These are phyloP conservation scores for Paratilapia polleni DNA, from an alignment of 2,113 vertebrate genomes.

Conservation along the genomic window DNA sequence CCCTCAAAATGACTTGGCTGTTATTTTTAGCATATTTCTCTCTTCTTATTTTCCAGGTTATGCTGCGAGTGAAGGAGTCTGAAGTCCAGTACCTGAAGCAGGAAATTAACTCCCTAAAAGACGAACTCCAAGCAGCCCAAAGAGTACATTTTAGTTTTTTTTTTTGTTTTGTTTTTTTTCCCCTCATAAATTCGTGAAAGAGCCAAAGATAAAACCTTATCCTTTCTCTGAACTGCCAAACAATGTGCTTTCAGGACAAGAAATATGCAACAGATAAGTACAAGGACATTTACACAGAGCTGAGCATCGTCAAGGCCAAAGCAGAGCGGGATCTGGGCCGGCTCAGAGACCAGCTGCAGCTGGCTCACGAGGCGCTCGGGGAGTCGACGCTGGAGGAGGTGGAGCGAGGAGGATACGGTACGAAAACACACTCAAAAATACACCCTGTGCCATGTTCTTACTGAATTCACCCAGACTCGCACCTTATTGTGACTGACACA, in stretches of 20 bases:
- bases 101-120: constrained; percentile 86
- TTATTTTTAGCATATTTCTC: not conserved
- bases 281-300: constrained; percentile 87
- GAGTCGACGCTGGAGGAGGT: constrained; percentile 78
- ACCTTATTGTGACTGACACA: not conserved
- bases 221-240: constrained; percentile 15
- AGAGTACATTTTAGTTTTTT: constrained; percentile 64
- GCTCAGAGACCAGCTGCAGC: constrained; percentile 83
- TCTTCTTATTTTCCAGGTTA: constrained; percentile 71
- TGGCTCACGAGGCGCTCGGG: constrained; percentile 83
- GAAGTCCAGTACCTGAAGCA: constrained; percentile 87
- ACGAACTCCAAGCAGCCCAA: constrained; percentile 84
- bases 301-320: constrained; percentile 86
- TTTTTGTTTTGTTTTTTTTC: not conserved
- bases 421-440: not conserved
- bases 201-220: not conserved
- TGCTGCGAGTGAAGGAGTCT: constrained; percentile 86
- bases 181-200: not conserved
- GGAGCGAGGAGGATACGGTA: constrained; percentile 83
- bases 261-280: constrained; percentile 87
- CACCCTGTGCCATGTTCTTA: fast-evolving
- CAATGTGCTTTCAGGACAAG: constrained; percentile 77
- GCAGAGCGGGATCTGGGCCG: constrained; percentile 82
- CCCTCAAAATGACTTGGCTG: not conserved
- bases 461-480: no score